Evolutionary conservation across 2,113 vertebrate genomes (phyloP).

Genomic region (Scatophagus argus): DNA sequence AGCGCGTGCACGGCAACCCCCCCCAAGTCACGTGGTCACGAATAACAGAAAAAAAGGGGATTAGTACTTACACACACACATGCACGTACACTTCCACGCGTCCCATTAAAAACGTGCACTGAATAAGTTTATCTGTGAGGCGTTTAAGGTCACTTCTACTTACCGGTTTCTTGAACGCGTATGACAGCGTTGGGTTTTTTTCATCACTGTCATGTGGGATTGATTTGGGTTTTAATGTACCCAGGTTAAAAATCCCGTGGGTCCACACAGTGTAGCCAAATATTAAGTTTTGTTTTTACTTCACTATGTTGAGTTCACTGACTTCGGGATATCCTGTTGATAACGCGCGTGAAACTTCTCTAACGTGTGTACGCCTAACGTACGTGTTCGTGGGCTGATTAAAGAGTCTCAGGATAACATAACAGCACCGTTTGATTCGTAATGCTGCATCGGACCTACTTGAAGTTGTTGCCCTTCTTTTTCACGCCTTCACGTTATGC

Average conservation of each 20-base stretch:
- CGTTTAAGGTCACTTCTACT: neutral
- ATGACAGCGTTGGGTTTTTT: neutral
- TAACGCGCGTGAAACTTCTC: neutral
- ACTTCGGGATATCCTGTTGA: neutral
- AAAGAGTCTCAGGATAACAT: neutral
- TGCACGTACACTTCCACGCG: no score
- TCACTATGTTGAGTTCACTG: no score
- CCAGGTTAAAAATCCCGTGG: neutral
- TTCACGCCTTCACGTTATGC: conserved; percentile 49
- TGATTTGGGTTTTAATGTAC: neutral
- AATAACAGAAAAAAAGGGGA: conserved; percentile 30
- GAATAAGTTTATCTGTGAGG: neutral
- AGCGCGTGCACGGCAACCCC: conserved; percentile 73
- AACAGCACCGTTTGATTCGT: neutral
- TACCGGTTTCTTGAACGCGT: neutral
- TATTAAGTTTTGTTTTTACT: neutral
- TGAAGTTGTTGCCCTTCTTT: conserved; percentile 16
- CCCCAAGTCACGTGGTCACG: conserved; percentile 70
- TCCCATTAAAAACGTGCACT: neutral
- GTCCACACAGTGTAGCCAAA: neutral
- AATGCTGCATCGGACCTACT: conserved; percentile 10
- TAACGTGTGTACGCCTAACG: neutral
- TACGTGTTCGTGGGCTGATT: neutral
- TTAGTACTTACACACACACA: no score
- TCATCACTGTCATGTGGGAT: neutral